phyloP scores from a whole-genome alignment of 2,113 vertebrate species.

The Seriola aureovittata region DNA sequence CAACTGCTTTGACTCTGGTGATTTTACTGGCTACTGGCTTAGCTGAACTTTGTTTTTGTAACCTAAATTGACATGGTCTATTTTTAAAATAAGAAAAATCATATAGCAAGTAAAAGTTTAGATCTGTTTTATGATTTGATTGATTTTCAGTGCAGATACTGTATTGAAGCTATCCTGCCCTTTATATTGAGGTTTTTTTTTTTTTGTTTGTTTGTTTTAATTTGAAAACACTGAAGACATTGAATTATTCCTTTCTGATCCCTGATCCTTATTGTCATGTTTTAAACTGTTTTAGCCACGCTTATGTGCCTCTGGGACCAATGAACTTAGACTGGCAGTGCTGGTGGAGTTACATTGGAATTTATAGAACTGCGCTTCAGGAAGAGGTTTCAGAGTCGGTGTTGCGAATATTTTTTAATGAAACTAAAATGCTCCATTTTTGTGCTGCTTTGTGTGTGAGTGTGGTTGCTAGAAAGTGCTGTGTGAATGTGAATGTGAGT shows the following conservation, averaged over 20 bases:
- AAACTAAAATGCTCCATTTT: constrained; percentile 40
- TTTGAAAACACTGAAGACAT: constrained; percentile 12
- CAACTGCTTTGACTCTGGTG: constrained; percentile 12
- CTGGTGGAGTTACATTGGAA: constrained; percentile 18
- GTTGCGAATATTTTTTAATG: constrained; percentile 35
- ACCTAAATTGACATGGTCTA: constrained; percentile 25
- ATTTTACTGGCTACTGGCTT: constrained; percentile 40
- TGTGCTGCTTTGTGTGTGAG: constrained; percentile 42
- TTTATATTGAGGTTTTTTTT: not conserved
- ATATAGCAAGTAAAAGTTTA: constrained; percentile 5
- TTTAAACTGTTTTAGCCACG: constrained; percentile 34
- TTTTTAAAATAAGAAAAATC: not conserved
- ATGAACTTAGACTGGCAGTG: constrained; percentile 16
- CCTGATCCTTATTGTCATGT: not conserved
- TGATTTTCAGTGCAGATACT: constrained; percentile 33
- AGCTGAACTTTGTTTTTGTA: constrained; percentile 23
- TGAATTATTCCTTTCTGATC: not conserved
- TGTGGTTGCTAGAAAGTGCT: constrained; percentile 9
- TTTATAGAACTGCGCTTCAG: constrained; percentile 27
- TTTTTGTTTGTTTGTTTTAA: constrained; percentile 12
- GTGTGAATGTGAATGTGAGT: not conserved
- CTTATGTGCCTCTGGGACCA: constrained; percentile 62
- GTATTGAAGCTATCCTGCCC: constrained; percentile 9
- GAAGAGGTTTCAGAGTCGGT: constrained; percentile 12
- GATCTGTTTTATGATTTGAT: constrained; percentile 36